Percentiles rank a stretch among this genome's conserved stretches.
Evolutionary conservation across 2,797 vertebrate species (phyloP).

Genomic region (Craterocephalus amniculus): DNA sequence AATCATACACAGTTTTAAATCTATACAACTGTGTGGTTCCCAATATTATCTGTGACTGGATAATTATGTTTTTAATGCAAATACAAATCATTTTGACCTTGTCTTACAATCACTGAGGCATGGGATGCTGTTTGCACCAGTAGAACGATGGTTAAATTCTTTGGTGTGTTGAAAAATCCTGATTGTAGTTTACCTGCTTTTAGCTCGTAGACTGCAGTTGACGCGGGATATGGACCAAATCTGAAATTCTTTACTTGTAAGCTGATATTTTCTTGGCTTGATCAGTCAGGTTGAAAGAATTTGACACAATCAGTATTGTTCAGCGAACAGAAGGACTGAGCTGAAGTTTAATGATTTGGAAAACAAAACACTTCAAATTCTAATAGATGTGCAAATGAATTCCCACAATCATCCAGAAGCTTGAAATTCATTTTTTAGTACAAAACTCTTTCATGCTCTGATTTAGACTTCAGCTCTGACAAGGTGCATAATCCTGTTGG

Average conservation of each 20-base stretch:
- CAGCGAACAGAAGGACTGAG: background rate
- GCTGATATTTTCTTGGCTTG: background rate
- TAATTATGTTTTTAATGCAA: conserved; percentile 9
- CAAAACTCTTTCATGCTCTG: background rate
- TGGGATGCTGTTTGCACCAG: background rate
- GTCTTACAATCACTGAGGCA: background rate
- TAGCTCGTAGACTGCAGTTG: background rate
- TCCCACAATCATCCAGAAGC: conserved; percentile 4
- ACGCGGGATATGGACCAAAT: background rate
- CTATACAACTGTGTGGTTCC: background rate
- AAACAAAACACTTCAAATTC: background rate
- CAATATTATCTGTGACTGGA: background rate
- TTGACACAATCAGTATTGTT: conserved; percentile 9
- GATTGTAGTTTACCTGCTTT: background rate
- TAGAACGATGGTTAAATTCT: background rate
- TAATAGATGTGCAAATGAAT: background rate
- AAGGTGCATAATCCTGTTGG: too few relatives aligned
- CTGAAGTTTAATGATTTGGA: background rate
- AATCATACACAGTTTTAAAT: background rate
- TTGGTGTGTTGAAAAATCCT: conserved; percentile 2
- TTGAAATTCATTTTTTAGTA: background rate
- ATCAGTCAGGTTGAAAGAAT: conserved; percentile 2
- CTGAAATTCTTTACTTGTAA: conserved; percentile 2
- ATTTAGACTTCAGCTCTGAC: background rate
- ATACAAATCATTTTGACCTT: background rate